These are phyloP conservation scores for Drosophila suzukii DNA, from an alignment of 1,140 invertebrate species.

Conservation along the genomic window DNA sequence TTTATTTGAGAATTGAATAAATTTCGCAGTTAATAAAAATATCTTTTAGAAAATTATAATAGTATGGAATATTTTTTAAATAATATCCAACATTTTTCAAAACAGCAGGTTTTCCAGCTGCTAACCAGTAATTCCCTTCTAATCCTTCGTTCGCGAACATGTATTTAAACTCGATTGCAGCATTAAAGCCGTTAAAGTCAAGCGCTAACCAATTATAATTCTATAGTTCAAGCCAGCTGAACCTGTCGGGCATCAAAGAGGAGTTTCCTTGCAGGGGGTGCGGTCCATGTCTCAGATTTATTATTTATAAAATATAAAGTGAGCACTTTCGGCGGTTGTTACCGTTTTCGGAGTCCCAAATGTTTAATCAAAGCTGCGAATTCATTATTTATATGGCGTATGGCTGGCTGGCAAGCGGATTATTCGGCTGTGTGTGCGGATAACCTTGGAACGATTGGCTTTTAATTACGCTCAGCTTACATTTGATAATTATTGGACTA, in stretches of 20 bases:
- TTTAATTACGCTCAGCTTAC: constrained; percentile 64
- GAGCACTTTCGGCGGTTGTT: constrained; percentile 29
- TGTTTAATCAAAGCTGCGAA: constrained; percentile 61
- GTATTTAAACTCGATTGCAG: neutral
- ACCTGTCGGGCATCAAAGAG: constrained; percentile 42
- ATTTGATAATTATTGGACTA: constrained; percentile 75
- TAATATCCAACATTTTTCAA: neutral
- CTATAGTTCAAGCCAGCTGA: constrained; percentile 9
- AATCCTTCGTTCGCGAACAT: neutral
- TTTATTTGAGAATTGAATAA: too few relatives aligned
- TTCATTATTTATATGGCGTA: constrained; percentile 55
- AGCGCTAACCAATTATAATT: constrained; percentile 37
- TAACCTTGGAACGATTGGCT: constrained; percentile 57
- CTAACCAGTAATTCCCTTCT: neutral
- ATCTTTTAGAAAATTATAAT: too few relatives aligned
- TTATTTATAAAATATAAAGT: constrained; percentile 61
- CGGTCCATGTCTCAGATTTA: constrained; percentile 30
- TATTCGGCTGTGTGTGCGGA: constrained; percentile 1
- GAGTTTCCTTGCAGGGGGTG: constrained; percentile 10
- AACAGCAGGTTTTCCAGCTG: neutral
- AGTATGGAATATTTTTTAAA: too few relatives aligned
- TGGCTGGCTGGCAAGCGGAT: constrained; percentile 2
- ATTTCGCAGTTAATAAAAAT: too few relatives aligned
- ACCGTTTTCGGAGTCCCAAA: neutral
- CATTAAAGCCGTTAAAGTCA: constrained; percentile 18